A percentile compares a stretch with the other conserved stretches of the same genome.
Evolutionary conservation across 92 coral and sea anemone genomes (phyloP).

Genomic region (Porites rus): DNA sequence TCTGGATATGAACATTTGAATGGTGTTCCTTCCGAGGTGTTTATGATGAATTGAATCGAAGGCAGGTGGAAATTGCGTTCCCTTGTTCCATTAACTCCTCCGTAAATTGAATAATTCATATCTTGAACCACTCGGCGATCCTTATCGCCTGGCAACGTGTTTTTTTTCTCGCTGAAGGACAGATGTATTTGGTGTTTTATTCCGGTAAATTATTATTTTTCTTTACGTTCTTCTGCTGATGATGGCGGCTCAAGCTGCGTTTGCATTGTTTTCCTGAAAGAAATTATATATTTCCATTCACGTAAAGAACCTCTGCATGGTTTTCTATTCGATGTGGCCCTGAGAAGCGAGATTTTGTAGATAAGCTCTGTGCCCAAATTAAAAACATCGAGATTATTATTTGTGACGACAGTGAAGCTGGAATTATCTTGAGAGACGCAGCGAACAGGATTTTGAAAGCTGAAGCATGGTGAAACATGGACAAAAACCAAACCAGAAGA

Average conservation of each 20-base stretch:
- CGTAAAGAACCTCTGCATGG: not conserved
- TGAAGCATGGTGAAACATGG: constrained; percentile 71
- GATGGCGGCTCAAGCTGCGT: constrained; percentile 32
- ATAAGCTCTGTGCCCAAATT: not conserved
- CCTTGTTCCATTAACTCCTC: constrained; percentile 22
- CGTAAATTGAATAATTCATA: constrained; percentile 37
- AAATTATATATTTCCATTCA: constrained; percentile 26
- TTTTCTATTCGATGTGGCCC: not conserved
- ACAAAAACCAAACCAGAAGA: constrained; percentile 56
- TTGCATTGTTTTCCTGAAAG: constrained; percentile 5
- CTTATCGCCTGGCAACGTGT: constrained; percentile 39
- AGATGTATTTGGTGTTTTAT: constrained; percentile 21
- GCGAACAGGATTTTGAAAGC: not conserved
- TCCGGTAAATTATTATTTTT: not conserved
- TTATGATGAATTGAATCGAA: not conserved
- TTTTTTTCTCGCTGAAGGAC: constrained; percentile 3
- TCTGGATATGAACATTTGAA: constrained; percentile 32
- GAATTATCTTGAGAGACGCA: not conserved
- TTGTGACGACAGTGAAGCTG: not conserved
- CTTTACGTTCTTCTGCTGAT: not conserved
- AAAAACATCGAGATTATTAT: not conserved
- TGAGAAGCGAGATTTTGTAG: not conserved
- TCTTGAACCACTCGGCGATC: constrained; percentile 17
- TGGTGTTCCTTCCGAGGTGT: constrained; percentile 28
- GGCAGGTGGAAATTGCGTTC: constrained; percentile 47